These are phyloP conservation scores for Tragelaphus strepsiceros DNA, from an alignment of 2,113 vertebrate genomes.

Conservation along the genomic window DNA sequence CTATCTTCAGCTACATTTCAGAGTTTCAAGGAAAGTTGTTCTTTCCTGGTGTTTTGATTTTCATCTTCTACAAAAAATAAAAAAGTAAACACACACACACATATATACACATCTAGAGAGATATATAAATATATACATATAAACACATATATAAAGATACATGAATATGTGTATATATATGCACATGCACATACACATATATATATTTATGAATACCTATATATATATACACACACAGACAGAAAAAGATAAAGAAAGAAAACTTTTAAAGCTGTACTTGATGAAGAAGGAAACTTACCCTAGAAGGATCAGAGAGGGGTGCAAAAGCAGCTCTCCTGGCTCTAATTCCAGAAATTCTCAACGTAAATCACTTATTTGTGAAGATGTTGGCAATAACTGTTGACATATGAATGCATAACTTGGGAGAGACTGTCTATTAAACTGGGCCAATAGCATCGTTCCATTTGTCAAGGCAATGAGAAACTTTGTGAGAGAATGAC, in stretches of 20 bases:
- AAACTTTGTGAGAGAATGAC: not conserved
- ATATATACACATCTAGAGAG: not conserved
- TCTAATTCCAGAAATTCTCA: not conserved
- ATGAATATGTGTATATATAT: not conserved
- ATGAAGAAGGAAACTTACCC: not conserved
- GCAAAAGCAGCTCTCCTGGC: not conserved
- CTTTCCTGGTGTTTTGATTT: not conserved
- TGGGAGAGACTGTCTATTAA: not conserved
- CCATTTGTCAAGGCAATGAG: not conserved
- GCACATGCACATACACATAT: fast-evolving
- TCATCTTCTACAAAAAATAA: not conserved
- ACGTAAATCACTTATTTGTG: not conserved
- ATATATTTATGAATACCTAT: not conserved
- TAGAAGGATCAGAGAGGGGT: not conserved
- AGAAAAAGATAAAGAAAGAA: not conserved
- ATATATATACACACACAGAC: not conserved
- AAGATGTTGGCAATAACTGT: not conserved
- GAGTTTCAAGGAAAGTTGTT: not conserved
- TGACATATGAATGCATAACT: not conserved
- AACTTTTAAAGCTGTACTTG: not conserved
- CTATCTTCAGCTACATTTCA: not conserved
- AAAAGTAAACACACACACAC: not conserved
- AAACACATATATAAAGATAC: not conserved
- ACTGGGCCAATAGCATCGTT: not conserved
- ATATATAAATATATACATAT: not conserved